These are phyloP conservation scores for Periplaneta americana DNA, from an alignment of 1,140 invertebrate genomes.

Conservation along the genomic window DNA sequence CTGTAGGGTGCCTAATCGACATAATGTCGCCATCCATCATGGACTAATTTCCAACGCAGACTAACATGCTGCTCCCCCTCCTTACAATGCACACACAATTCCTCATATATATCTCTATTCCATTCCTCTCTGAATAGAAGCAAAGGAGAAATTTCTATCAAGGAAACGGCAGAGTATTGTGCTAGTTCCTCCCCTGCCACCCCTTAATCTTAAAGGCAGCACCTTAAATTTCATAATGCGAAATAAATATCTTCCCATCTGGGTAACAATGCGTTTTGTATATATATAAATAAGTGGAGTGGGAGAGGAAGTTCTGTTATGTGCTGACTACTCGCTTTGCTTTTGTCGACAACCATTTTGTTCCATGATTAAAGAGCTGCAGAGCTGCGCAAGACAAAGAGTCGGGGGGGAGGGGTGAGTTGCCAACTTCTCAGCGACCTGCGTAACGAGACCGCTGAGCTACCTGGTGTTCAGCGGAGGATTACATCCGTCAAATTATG, in stretches of 20 bases:
- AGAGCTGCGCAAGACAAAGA: neutral
- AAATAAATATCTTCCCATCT: slow-evolving; percentile 6
- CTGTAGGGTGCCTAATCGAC: too few relatives aligned
- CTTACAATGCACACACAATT: neutral
- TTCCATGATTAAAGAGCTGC: slow-evolving; percentile 10
- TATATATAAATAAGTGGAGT: neutral
- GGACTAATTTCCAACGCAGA: neutral
- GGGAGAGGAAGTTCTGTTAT: neutral
- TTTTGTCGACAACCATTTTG: slow-evolving; percentile 11
- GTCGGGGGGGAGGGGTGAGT: neutral
- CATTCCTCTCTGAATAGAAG: neutral
- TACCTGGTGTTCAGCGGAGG: too few relatives aligned
- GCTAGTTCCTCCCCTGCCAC: neutral
- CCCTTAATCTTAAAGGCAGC: neutral
- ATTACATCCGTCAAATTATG: too few relatives aligned
- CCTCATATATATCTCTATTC: neutral
- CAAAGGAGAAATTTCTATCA: neutral
- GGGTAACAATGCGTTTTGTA: neutral
- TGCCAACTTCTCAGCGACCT: neutral
- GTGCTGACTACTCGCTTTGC: neutral
- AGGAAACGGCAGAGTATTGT: neutral
- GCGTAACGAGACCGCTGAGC: neutral
- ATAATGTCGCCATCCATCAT: too few relatives aligned
- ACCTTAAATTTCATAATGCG: slow-evolving; percentile 9
- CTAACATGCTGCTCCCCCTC: neutral